phyloP scores from a whole-genome alignment of 2,797 vertebrate genomes.

The Glyptemys insculpta region DNA sequence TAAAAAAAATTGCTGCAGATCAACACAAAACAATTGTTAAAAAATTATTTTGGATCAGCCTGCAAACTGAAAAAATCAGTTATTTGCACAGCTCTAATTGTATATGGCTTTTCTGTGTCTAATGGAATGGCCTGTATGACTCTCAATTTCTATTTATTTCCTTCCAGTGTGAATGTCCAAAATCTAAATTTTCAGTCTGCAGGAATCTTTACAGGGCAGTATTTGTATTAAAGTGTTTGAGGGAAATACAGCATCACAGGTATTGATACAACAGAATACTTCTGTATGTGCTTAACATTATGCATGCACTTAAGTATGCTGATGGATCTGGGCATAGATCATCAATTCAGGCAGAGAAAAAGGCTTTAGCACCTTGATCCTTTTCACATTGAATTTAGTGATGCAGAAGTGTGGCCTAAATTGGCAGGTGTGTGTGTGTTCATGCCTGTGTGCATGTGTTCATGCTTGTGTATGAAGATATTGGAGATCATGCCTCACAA shows the following conservation, averaged over 20 bases:
- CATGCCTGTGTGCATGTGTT: neutral
- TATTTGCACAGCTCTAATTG: neutral
- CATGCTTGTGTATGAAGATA: neutral
- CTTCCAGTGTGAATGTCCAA: neutral
- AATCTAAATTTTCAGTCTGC: neutral
- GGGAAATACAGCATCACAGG: neutral
- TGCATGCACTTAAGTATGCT: neutral
- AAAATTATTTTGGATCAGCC: neutral
- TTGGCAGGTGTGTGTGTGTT: neutral
- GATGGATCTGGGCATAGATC: neutral
- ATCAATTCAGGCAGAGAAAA: rapidly evolving
- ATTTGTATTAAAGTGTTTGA: neutral
- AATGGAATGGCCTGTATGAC: neutral
- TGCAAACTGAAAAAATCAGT: neutral
- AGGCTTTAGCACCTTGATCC: neutral
- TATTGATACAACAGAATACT: neutral
- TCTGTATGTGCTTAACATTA: neutral
- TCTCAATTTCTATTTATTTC: neutral
- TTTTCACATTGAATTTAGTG: neutral
- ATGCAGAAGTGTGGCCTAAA: neutral
- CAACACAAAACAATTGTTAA: neutral
- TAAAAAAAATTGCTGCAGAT: neutral
- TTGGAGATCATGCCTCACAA: neutral
- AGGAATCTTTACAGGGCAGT: neutral
- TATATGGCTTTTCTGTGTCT: neutral